A percentile compares a stretch with the other conserved stretches of the same genome.
These are phyloP conservation scores for Oriolus oriolus DNA, from an alignment of 2,113 vertebrate genomes.

Conservation along the genomic window DNA sequence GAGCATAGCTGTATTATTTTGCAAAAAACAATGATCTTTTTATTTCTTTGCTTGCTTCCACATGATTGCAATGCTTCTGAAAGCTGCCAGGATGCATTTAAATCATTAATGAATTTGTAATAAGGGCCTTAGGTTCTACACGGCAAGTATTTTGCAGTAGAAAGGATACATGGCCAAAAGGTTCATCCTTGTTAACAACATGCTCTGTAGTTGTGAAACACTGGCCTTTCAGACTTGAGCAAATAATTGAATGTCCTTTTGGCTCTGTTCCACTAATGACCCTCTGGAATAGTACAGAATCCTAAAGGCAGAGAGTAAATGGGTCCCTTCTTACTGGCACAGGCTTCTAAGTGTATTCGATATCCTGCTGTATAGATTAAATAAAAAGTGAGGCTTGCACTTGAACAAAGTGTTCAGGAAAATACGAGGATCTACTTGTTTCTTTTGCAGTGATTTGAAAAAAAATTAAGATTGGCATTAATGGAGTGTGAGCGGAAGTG, in stretches of 20 bases:
- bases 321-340: background rate
- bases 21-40: conserved; percentile 40
- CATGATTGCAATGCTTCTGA: conserved; percentile 55
- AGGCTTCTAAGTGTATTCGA: background rate
- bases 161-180: conserved; percentile 56
- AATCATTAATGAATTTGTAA: conserved; percentile 72
- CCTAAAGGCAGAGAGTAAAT: conserved; percentile 42
- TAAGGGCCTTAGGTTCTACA: conserved; percentile 55
- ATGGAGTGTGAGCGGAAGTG: background rate
- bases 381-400: background rate
- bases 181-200: conserved; percentile 48
- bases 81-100: conserved; percentile 72
- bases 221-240: background rate
- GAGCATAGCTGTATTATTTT: conserved; percentile 17
- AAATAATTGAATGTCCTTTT: conserved; percentile 65
- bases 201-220: conserved; percentile 1
- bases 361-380: background rate
- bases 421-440: background rate
- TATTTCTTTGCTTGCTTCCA: conserved; percentile 46
- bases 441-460: background rate
- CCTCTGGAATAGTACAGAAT: conserved; percentile 43
- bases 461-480: background rate
- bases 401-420: background rate
- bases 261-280: conserved; percentile 68
- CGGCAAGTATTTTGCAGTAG: conserved; percentile 30